Conservation (phyloP, 2,113 vertebrate species). For the Emberiza fucata region DNA sequence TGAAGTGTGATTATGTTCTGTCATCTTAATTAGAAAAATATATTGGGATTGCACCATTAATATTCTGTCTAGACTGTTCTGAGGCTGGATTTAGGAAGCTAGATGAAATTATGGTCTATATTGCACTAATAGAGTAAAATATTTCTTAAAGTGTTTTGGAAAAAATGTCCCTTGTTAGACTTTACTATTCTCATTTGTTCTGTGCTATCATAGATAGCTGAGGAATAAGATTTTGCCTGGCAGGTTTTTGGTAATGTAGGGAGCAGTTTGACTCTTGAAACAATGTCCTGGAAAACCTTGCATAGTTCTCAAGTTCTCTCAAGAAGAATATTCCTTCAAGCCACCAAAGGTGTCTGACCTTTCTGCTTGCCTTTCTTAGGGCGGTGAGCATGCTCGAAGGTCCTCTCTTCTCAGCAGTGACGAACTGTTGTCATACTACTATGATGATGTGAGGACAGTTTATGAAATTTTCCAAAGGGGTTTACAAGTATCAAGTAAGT, state of each 20-base stretch:
- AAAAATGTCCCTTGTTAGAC: neutral
- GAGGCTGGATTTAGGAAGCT: neutral
- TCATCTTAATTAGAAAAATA: neutral
- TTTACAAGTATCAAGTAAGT: conserved; percentile 87
- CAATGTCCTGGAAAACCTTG: neutral
- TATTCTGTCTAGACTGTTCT: neutral
- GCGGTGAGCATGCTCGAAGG: conserved; percentile 76
- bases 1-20: neutral
- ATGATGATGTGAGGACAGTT: conserved; percentile 81
- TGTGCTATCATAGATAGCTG: neutral
- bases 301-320: neutral
- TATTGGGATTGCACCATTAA: neutral
- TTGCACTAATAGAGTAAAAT: neutral
- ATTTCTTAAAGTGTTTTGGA: neutral
- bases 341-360: neutral
- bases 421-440: conserved; percentile 75
- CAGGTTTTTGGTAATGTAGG: neutral
- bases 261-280: neutral
- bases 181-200: neutral
- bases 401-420: conserved; percentile 76
- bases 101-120: neutral
- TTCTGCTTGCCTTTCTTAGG: conserved; percentile 65
- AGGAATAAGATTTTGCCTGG: neutral
- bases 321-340: neutral
- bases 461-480: conserved; percentile 90